Percentiles rank a stretch among this genome's conserved stretches.
These are phyloP conservation scores for Pseudomyrmex cubaensis DNA, from an alignment of 1,140 invertebrate species.

Conservation along the genomic window DNA sequence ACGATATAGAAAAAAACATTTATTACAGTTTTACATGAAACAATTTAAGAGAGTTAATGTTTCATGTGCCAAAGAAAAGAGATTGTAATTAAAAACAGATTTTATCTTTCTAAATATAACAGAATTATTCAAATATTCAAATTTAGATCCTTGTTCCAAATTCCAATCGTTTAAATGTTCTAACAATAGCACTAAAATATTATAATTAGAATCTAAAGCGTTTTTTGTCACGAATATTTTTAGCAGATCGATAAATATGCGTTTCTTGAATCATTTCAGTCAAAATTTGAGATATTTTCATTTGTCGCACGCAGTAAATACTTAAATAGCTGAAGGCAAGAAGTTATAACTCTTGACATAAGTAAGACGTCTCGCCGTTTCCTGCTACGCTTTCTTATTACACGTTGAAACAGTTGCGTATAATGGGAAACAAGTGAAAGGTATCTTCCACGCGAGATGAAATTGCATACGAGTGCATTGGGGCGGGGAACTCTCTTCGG, in stretches of 20 bases:
- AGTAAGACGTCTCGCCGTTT: slow-evolving; percentile 51
- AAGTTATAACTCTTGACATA: slow-evolving; percentile 40
- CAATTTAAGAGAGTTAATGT: not conserved
- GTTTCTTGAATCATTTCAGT: slow-evolving; percentile 28
- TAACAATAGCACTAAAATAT: not conserved
- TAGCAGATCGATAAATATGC: not conserved
- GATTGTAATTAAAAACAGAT: not conserved
- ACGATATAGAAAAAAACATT: not conserved
- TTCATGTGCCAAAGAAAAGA: not conserved
- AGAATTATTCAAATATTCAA: not conserved
- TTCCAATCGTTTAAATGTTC: not conserved
- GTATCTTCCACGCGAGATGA: slow-evolving; percentile 66
- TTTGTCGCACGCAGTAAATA: not conserved
- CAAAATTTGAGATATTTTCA: slow-evolving; percentile 9
- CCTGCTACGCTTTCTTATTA: slow-evolving; percentile 60
- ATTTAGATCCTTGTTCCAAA: no score
- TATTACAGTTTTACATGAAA: not conserved
- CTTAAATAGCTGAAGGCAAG: slow-evolving; percentile 24
- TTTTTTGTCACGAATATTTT: not conserved
- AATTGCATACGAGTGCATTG: slow-evolving; percentile 72
- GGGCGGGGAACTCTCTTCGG: slow-evolving; percentile 50
- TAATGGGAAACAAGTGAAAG: slow-evolving; percentile 61
- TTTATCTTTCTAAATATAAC: not conserved
- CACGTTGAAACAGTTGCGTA: slow-evolving; percentile 59
- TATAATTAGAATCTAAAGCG: not conserved